A percentile compares a stretch with the other conserved stretches of the same genome.
Conservation (phyloP, 2,797 vertebrate genomes). For the Xenopus petersii region DNA sequence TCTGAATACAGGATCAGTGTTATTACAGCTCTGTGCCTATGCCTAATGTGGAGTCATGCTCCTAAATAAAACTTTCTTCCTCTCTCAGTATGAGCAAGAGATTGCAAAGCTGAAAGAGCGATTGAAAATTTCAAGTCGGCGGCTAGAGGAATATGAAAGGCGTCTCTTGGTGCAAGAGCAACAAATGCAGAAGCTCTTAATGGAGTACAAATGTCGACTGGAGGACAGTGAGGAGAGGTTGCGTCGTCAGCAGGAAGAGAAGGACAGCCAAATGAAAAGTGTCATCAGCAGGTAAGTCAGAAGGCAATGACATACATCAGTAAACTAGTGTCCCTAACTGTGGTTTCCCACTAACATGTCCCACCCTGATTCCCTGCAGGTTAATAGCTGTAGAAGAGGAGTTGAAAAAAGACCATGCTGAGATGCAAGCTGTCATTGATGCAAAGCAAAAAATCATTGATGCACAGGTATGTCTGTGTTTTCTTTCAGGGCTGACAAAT, state of each 20-base stretch:
- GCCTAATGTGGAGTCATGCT: no score
- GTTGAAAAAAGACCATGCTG: slow-evolving; percentile 87
- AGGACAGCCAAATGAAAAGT: slow-evolving; percentile 93
- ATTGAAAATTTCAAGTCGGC: slow-evolving; percentile 74
- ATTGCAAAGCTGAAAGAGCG: slow-evolving; percentile 87
- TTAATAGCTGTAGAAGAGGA: slow-evolving; percentile 96
- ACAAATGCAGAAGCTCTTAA: slow-evolving; percentile 89
- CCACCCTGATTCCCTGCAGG: slow-evolving; percentile 59
- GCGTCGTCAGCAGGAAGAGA: slow-evolving; percentile 87
- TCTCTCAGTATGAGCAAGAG: slow-evolving; percentile 83
- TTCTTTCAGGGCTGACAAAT: no score
- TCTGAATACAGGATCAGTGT: neutral
- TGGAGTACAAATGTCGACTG: slow-evolving; percentile 83
- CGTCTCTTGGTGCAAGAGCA: slow-evolving; percentile 87
- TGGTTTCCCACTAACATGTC: slow-evolving; percentile 1
- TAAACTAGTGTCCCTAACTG: neutral
- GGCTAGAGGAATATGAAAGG: slow-evolving; percentile 88
- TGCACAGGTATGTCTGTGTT: slow-evolving; percentile 77
- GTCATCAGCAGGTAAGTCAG: slow-evolving; percentile 89
- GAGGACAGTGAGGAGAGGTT: slow-evolving; percentile 89
- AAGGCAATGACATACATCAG: no score
- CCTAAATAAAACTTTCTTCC: no score
- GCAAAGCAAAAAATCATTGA: slow-evolving; percentile 96
- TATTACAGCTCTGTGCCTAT: no score
- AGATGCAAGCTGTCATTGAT: slow-evolving; percentile 96